Conservation (phyloP, 2,797 vertebrate species). For the Prionace glauca region DNA sequence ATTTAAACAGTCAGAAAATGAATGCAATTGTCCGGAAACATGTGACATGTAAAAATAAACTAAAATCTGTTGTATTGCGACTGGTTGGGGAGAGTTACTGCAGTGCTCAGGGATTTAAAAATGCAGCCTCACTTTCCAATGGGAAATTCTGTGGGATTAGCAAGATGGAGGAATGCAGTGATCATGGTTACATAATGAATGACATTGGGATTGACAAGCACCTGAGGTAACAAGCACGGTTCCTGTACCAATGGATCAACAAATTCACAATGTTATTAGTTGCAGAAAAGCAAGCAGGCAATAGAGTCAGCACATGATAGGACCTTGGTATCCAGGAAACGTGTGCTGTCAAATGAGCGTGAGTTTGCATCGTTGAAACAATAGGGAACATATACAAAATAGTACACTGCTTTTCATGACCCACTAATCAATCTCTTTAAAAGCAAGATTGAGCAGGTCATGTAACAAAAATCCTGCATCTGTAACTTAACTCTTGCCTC, state of each 20-base stretch:
- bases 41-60: not conserved
- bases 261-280: not conserved
- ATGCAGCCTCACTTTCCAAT: not conserved
- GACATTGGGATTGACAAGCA: not conserved
- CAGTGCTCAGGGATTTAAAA: not conserved
- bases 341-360: not conserved
- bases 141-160: not conserved
- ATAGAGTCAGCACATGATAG: not conserved
- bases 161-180: not conserved
- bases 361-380: not conserved
- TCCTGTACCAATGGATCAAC: not conserved
- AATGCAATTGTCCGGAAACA: not conserved
- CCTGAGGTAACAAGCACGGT: not conserved
- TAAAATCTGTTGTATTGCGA: not conserved
- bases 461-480: not conserved
- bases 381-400: not conserved
- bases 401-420: not conserved
- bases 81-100: not conserved
- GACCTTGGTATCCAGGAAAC: not conserved
- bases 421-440: not conserved
- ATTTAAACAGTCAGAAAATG: not conserved
- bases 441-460: not conserved
- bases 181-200: not conserved
- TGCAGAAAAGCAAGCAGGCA: not conserved
- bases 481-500: not conserved